Base-by-base conservation (phyloP, 2,113 vertebrate genomes). In the Balaeniceps rex region DNA sequence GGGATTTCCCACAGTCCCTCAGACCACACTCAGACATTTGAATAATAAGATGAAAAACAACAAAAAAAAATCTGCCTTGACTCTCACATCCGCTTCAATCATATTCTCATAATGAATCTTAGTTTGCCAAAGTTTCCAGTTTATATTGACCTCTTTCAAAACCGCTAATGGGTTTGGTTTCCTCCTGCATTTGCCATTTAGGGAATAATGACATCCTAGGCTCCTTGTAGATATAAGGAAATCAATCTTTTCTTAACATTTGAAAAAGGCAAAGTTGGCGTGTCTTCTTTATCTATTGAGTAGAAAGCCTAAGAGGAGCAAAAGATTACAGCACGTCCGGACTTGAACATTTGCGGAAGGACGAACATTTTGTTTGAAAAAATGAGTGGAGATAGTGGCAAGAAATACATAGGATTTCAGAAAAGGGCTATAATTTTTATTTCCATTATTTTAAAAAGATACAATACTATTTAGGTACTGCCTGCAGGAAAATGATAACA, bases 391-490 rank as follows among this genome's bases (percentile, higher is more conserved):
- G 58, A 82, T 33, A 84, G 31, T 19, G 38, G 40, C 8, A 86
- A 95, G 47, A 83, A 83, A 64, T 26, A 88, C 6, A 77, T 0
- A 36, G 42, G 6, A 90, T 86, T 76, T 71, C 74, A 96, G 12
- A 57, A 94, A 94, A 91, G 42, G 34, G 14, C 24, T 90, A 25
- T 72, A 38, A 31, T 63, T 94, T 79, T 86, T 92, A 77, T 91
- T 96, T 91, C 38, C 40, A 70, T 97, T 95, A 74, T 91, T 97
- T 93, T 47, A 87, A 91, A 95, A 90, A 83, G 42, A 88, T 31
- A 88, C 5, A 76, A 76, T 74, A 71, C 36, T 93, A 71, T 46
- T 85, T 60, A 82, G 61, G 60, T 66, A 58, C 42, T 40, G 42
- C 46, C 88, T 97, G 91, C 33, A 80, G 72, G 68, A 88, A 96